Percentiles rank a stretch among this genome's conserved stretches.
Conservation (phyloP, 2,113 vertebrate genomes). For the Dicerorhinus sumatrensis region DNA sequence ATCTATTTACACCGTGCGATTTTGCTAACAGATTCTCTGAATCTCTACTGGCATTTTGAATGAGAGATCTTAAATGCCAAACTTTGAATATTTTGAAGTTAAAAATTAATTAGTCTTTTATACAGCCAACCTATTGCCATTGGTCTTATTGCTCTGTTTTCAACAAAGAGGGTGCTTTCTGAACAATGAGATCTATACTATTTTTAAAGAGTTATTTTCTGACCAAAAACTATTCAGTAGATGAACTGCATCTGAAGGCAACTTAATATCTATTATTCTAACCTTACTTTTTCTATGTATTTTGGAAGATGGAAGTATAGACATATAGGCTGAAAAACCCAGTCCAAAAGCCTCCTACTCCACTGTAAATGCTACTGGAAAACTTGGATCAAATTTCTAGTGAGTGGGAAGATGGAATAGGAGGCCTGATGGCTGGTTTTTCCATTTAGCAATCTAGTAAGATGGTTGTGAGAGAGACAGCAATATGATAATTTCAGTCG, state of each 20-base stretch:
- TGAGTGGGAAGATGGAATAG: background rate
- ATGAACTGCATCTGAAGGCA: background rate
- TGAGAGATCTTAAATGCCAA: background rate
- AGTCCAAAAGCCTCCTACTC: background rate
- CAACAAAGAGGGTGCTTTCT: background rate
- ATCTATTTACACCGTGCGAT: background rate
- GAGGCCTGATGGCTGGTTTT: background rate
- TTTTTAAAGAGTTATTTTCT: background rate
- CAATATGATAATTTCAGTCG: background rate
- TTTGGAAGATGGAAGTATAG: conserved; percentile 1
- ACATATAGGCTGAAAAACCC: background rate
- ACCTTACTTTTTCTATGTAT: background rate
- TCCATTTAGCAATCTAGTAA: background rate
- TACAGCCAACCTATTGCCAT: background rate
- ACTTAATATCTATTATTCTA: background rate
- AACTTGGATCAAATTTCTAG: background rate
- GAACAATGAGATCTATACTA: background rate
- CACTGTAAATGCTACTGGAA: background rate
- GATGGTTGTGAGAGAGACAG: background rate
- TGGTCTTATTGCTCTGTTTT: conserved; percentile 11
- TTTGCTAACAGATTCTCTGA: background rate
- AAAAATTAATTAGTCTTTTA: background rate
- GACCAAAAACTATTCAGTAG: background rate
- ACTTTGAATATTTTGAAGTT: background rate
- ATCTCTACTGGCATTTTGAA: background rate